Evolutionary conservation across 2,113 vertebrate genomes (phyloP).

Genomic region (Vicugna pacos): DNA sequence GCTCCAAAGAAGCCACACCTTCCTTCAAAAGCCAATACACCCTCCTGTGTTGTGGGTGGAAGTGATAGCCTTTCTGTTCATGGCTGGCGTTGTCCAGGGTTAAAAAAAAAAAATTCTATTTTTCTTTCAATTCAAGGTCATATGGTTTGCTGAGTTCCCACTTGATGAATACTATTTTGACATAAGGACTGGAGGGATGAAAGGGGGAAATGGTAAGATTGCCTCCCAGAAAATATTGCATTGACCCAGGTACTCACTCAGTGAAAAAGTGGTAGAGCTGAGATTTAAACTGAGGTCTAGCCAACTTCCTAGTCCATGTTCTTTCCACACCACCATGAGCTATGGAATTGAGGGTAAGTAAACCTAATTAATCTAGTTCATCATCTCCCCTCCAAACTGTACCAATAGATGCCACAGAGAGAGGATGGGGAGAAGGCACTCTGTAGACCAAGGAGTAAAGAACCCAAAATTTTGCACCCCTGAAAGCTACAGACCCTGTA

Average conservation of each 20-base stretch:
- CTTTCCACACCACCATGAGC: background rate
- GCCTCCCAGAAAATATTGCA: conserved; percentile 67
- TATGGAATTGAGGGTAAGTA: background rate
- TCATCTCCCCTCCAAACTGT: background rate
- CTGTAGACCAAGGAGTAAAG: background rate
- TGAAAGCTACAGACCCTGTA: background rate
- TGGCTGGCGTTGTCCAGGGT: background rate
- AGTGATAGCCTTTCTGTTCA: background rate
- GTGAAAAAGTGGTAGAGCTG: background rate
- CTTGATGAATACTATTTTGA: conserved; percentile 81
- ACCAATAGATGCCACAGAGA: background rate
- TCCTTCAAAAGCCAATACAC: background rate
- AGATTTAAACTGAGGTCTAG: background rate
- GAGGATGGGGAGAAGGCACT: background rate
- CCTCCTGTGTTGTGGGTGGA: background rate
- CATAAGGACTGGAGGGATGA: conserved; percentile 79
- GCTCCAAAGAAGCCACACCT: background rate
- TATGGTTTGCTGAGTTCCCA: conserved; percentile 84
- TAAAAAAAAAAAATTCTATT: conserved; percentile 6
- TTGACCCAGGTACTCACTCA: background rate
- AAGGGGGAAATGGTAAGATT: conserved; percentile 82
- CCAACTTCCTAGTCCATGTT: background rate
- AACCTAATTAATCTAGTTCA: background rate
- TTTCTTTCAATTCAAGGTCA: conserved; percentile 72
- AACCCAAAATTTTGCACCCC: background rate